A percentile compares a stretch with the other conserved stretches of the same genome.
phyloP scores from a whole-genome alignment of 2,797 vertebrate genomes.

The Gallirallus australis region DNA sequence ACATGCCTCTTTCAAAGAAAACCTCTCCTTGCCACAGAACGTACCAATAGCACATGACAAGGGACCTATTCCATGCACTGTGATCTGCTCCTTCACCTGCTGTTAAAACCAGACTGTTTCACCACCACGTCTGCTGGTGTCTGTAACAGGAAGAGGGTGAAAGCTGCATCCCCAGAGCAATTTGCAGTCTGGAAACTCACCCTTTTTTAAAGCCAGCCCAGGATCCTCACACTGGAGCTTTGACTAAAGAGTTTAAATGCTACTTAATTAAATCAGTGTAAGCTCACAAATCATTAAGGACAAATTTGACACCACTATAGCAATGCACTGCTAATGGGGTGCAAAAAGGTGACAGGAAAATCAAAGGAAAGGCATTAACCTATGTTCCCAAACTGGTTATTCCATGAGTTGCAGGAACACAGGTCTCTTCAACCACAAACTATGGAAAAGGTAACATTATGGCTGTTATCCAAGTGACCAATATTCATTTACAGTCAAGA shows the following conservation, averaged over 20 bases:
- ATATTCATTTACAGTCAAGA: not conserved
- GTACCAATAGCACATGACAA: not conserved
- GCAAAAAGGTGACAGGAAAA: not conserved
- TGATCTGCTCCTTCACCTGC: not conserved
- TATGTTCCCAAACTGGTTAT: not conserved
- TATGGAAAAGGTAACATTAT: not conserved
- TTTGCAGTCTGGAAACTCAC: not conserved
- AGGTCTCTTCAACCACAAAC: not conserved
- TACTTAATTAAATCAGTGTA: not conserved
- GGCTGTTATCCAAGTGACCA: not conserved
- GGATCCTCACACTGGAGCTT: not conserved
- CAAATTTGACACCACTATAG: not conserved
- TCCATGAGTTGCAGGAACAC: not conserved
- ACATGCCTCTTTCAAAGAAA: not conserved
- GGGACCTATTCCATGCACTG: not conserved
- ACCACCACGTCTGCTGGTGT: not conserved
- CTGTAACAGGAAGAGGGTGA: not conserved
- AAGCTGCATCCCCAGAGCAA: not conserved
- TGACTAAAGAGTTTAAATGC: not conserved
- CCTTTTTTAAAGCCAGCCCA: not conserved
- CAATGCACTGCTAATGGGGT: not conserved
- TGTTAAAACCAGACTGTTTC: conserved; percentile 4
- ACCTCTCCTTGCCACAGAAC: not conserved
- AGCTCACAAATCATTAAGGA: not conserved
- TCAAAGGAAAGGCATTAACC: not conserved